A percentile compares a stretch with the other conserved stretches of the same genome.
phyloP scores from a whole-genome alignment of 2,888 invertebrate genomes.

The Thymelicus sylvestris region DNA sequence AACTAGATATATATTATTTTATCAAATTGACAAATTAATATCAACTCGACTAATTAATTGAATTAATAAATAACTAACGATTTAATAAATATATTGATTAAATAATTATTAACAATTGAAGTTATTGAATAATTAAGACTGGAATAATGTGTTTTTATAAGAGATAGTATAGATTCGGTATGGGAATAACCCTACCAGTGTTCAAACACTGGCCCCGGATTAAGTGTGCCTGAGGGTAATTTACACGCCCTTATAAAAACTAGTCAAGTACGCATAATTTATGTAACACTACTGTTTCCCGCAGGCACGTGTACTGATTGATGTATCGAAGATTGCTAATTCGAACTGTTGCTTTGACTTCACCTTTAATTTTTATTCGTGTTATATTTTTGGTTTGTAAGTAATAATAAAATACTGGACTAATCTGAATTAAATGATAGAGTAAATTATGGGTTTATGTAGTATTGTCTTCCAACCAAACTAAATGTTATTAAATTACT shows the following conservation, averaged over 20 bases:
- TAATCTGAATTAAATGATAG: too few relatives aligned
- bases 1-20: too few relatives aligned
- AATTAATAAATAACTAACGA: too few relatives aligned
- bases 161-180: not conserved
- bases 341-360: not conserved
- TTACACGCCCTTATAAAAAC: constrained; percentile 32
- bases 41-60: too few relatives aligned
- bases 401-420: too few relatives aligned
- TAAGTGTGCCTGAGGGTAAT: constrained; percentile 25
- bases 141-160: too few relatives aligned
- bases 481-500: too few relatives aligned
- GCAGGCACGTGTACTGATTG: constrained; percentile 17
- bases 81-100: too few relatives aligned
- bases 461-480: too few relatives aligned
- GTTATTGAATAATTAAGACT: not conserved
- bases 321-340: constrained; percentile 7
- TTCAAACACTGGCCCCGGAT: constrained; percentile 15
- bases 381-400: too few relatives aligned
- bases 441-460: too few relatives aligned
- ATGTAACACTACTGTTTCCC: constrained; percentile 13
- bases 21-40: too few relatives aligned
- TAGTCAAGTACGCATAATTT: constrained; percentile 16
- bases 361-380: not conserved
- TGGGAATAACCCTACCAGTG: constrained; percentile 9
- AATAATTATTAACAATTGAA: not conserved